Conservation (phyloP, 2,888 invertebrate species). For the Gymnoscelis rufifasciata region DNA sequence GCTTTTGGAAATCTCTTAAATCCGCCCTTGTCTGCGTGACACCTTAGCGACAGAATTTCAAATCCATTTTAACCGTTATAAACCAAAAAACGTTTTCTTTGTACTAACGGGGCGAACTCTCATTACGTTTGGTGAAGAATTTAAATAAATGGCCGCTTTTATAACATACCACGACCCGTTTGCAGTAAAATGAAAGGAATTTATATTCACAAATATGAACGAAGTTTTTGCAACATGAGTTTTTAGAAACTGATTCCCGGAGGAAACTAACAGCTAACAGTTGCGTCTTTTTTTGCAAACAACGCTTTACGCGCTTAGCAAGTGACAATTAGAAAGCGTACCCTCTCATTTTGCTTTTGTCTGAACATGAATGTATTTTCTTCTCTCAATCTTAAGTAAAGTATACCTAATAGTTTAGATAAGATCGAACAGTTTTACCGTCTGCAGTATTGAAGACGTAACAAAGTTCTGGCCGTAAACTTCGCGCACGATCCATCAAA, state of each 20-base stretch:
- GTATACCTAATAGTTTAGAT: too few species aligned
- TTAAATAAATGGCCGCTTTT: conserved; percentile 8
- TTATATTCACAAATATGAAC: conserved; percentile 9
- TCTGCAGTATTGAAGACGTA: neutral
- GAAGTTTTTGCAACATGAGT: too few species aligned
- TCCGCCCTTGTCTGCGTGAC: neutral
- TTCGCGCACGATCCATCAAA: conserved; percentile 8
- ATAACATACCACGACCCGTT: conserved; percentile 6
- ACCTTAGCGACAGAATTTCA: neutral
- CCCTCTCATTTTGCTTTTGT: too few species aligned
- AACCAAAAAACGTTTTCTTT: neutral
- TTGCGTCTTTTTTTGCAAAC: too few species aligned
- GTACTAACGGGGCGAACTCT: neutral
- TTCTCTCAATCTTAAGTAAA: too few species aligned
- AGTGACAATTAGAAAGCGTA: too few species aligned
- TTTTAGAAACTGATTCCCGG: too few species aligned
- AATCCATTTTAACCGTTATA: neutral
- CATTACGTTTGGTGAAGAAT: conserved; percentile 7
- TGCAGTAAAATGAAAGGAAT: conserved; percentile 10
- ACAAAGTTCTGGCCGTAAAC: conserved; percentile 4
- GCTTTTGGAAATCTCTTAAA: neutral
- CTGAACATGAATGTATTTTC: too few species aligned
- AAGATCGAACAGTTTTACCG: too few species aligned
- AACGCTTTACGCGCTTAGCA: too few species aligned
- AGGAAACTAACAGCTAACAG: too few species aligned